phyloP scores from a whole-genome alignment of 2,797 vertebrate species.

The Gallirallus australis region DNA sequence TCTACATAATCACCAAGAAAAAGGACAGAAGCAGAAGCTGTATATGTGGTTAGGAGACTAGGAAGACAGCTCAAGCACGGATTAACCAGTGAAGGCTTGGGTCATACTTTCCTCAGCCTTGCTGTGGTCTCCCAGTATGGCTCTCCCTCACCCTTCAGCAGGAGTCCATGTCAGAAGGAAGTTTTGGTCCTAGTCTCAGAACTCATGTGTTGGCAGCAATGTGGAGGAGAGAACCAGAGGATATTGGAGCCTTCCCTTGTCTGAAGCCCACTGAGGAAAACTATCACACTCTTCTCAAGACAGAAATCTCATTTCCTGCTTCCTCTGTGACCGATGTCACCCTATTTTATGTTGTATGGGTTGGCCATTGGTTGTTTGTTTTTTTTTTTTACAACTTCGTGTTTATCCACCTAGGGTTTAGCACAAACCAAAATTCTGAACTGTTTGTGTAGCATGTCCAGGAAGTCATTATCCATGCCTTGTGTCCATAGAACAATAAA shows the following conservation, averaged over 20 bases:
- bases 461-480: background rate
- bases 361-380: too few species aligned
- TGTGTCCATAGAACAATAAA: background rate
- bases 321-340: background rate
- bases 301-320: background rate
- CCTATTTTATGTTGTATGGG: background rate
- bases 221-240: background rate
- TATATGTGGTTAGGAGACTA: background rate
- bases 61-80: background rate
- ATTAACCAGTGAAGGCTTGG: background rate
- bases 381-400: background rate
- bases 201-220: fast-evolving
- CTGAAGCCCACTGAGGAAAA: background rate
- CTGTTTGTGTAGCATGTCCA: background rate
- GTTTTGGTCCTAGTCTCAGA: background rate
- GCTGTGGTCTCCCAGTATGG: background rate
- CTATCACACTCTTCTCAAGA: background rate
- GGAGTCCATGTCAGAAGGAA: fast-evolving
- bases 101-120: background rate
- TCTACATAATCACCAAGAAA: background rate
- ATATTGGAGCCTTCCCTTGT: background rate
- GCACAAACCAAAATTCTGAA: background rate
- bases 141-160: background rate
- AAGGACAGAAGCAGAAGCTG: background rate
- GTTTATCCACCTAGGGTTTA: background rate